These are phyloP conservation scores for Forbesichthys papilliferus DNA, from an alignment of 2,113 vertebrate genomes.

Conservation along the genomic window DNA sequence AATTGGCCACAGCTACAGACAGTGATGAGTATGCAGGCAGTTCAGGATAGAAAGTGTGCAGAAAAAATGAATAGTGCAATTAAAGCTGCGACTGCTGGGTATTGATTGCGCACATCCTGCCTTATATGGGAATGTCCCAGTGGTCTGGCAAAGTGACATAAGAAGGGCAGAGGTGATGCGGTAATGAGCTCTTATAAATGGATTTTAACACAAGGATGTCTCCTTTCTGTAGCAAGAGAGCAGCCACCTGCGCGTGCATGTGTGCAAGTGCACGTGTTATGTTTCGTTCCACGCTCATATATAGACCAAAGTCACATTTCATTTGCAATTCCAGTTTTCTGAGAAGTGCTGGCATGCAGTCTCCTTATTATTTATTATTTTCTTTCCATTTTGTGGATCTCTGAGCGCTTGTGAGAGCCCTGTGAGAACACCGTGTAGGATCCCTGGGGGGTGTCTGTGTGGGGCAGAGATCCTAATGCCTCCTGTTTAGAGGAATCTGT, in stretches of 20 bases:
- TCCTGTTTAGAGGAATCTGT: conserved; percentile 1
- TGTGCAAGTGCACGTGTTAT: too few relatives aligned
- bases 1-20: conserved; percentile 30
- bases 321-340: conserved; percentile 3
- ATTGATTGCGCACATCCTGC: conserved; percentile 54
- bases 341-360: conserved; percentile 3
- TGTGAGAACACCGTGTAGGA: neutral
- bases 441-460: neutral
- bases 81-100: conserved; percentile 43
- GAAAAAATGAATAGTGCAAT: conserved; percentile 61
- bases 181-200: conserved; percentile 50
- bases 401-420: conserved; percentile 4
- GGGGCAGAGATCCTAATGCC: neutral
- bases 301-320: neutral
- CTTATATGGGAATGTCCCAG: conserved; percentile 38
- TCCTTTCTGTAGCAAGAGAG: conserved; percentile 6
- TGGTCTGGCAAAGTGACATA: conserved; percentile 40
- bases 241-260: conserved; percentile 8
- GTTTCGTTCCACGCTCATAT: neutral
- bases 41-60: conserved; percentile 33
- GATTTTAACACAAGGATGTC: conserved; percentile 32
- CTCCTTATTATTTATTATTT: conserved; percentile 1
- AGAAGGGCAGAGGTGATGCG: conserved; percentile 28
- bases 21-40: conserved; percentile 3
- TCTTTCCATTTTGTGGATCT: conserved; percentile 5